Percentiles rank a stretch among this genome's conserved stretches.
Conservation (phyloP, 2,113 vertebrate species). For the Phaetusa simplex region DNA sequence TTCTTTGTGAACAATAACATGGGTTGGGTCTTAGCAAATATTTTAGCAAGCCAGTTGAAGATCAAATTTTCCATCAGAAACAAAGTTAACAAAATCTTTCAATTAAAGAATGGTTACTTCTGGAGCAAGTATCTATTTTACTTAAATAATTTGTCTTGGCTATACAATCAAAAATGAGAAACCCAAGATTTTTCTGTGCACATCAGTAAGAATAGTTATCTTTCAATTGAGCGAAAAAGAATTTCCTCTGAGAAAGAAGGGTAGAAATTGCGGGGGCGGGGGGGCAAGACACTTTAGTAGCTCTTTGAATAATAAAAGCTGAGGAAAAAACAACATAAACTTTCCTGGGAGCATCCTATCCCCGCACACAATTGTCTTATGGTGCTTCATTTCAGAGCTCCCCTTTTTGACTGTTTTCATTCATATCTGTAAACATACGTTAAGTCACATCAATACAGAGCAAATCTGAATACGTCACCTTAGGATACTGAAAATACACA, state of each 20-base stretch:
- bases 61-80: conserved; percentile 24
- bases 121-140: neutral
- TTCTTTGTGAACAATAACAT: conserved; percentile 27
- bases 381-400: neutral
- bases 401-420: neutral
- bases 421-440: neutral
- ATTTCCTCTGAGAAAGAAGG: neutral
- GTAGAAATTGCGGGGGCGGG: too few species aligned
- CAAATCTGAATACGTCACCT: neutral
- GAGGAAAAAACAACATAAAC: neutral
- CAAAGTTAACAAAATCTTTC: neutral
- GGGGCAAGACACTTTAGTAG: neutral
- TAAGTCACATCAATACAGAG: neutral
- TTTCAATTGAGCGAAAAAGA: neutral
- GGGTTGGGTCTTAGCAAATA: conserved; percentile 27
- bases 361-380: neutral
- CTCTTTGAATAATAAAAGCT: neutral
- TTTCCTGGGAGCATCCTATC: neutral
- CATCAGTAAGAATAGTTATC: neutral
- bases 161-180: neutral
- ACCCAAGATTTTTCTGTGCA: neutral
- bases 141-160: neutral
- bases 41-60: conserved; percentile 1
- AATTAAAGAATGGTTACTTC: neutral
- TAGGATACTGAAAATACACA: neutral